Percentiles rank a stretch among this genome's conserved stretches.
phyloP scores from a whole-genome alignment of 1,140 invertebrate genomes.

The Alviniconcha marisindica region DNA sequence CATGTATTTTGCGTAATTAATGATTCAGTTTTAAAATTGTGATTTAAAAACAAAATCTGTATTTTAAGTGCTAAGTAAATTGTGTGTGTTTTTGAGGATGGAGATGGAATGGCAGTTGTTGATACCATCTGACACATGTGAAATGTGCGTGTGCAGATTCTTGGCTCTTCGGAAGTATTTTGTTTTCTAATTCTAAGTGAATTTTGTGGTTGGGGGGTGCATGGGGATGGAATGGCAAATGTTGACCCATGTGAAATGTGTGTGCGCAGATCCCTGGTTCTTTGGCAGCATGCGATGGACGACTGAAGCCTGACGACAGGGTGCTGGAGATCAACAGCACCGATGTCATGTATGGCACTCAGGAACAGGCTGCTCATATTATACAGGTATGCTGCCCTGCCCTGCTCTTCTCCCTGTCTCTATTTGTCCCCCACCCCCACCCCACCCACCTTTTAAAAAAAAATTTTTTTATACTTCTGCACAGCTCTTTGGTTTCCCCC shows the following conservation, averaged over 20 bases:
- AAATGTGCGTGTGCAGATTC: too few relatives aligned
- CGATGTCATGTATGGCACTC: conserved; percentile 75
- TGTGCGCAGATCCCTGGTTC: conserved; percentile 73
- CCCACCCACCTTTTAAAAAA: not conserved
- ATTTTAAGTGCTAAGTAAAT: too few relatives aligned
- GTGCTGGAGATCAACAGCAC: conserved; percentile 78
- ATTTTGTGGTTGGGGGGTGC: not conserved
- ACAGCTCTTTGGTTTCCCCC: too few relatives aligned
- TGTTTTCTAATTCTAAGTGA: not conserved
- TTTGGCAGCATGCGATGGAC: conserved; percentile 70
- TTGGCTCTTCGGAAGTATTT: too few relatives aligned
- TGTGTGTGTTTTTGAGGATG: too few relatives aligned
- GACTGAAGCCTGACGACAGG: conserved; percentile 71
- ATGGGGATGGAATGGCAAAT: not conserved
- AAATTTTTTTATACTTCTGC: too few relatives aligned
- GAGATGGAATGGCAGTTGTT: too few relatives aligned
- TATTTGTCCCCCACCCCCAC: not conserved
- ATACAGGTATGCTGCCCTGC: conserved; percentile 73
- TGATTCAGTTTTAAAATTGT: too few relatives aligned
- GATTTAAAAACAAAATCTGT: too few relatives aligned
- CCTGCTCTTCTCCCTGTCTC: not conserved
- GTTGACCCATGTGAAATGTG: not conserved
- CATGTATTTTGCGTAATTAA: too few relatives aligned
- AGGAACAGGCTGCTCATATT: conserved; percentile 77
- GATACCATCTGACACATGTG: too few relatives aligned